A percentile compares a stretch with the other conserved stretches of the same genome.
Evolutionary conservation across 2,113 vertebrate species (phyloP).

Genomic region (Helogale parvula): DNA sequence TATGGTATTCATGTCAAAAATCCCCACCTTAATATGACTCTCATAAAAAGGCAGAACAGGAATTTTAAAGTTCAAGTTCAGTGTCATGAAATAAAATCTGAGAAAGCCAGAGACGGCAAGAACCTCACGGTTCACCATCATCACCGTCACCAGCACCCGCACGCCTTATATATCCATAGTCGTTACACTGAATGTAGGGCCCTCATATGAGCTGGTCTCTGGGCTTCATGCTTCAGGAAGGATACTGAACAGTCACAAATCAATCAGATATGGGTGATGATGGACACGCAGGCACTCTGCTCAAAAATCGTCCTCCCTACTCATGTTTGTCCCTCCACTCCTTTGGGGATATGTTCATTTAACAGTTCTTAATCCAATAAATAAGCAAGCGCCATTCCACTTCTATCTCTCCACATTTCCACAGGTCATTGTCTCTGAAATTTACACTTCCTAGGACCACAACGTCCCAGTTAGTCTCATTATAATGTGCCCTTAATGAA

Average conservation of each 20-base stretch:
- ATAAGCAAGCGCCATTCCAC: background rate
- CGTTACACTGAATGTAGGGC: background rate
- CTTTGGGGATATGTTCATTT: background rate
- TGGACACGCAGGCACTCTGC: background rate
- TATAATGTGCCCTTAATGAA: background rate
- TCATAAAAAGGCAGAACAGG: background rate
- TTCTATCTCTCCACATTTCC: background rate
- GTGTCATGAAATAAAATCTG: background rate
- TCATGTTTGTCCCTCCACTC: background rate
- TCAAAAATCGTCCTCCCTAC: background rate
- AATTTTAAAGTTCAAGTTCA: slow-evolving; percentile 41
- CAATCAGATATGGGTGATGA: background rate
- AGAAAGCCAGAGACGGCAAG: background rate
- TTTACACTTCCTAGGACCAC: background rate
- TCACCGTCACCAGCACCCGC: background rate
- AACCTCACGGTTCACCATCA: no score
- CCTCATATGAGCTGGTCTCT: fast-evolving
- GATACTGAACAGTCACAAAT: background rate
- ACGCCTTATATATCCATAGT: background rate
- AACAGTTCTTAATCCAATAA: background rate
- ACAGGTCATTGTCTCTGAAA: background rate
- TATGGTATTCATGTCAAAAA: slow-evolving; percentile 32
- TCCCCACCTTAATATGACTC: background rate
- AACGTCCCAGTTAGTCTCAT: background rate
- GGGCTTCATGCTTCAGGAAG: background rate